Percentiles rank a stretch among this genome's conserved stretches.
Evolutionary conservation across 2,113 vertebrate species (phyloP).

Genomic region (Pelobates fuscus): DNA sequence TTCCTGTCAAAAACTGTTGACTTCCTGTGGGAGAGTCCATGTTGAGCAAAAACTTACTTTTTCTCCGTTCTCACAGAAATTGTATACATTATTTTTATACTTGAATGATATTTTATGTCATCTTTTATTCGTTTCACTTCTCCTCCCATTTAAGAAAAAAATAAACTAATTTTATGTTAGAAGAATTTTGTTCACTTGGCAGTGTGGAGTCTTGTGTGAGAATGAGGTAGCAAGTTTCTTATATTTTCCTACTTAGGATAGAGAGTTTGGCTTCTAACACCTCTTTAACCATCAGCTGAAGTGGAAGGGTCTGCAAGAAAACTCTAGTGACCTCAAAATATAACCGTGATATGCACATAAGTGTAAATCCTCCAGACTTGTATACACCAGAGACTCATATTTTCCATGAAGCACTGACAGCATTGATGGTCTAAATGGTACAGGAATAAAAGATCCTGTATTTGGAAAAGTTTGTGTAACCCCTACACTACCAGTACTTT

Average conservation of each 20-base stretch:
- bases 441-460: neutral
- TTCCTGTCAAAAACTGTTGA: neutral
- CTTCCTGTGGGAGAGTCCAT: neutral
- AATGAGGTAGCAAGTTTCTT: slow-evolving; percentile 1
- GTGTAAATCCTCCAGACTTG: slow-evolving; percentile 25
- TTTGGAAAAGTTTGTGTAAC: neutral
- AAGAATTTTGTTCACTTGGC: slow-evolving; percentile 1
- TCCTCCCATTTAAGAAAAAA: neutral
- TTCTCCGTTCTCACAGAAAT: too few species aligned
- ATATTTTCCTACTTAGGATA: slow-evolving; percentile 13
- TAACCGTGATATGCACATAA: slow-evolving; percentile 11
- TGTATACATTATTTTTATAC: too few species aligned
- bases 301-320: neutral
- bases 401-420: slow-evolving; percentile 24
- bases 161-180: neutral
- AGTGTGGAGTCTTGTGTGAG: neutral
- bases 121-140: neutral
- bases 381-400: slow-evolving; percentile 3
- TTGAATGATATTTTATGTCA: too few species aligned
- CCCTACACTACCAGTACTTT: neutral
- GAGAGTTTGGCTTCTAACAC: neutral
- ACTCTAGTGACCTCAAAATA: slow-evolving; percentile 10
- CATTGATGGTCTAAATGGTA: neutral
- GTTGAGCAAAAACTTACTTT: too few species aligned
- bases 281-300: neutral